Evolutionary conservation across 2,888 invertebrate genomes (phyloP).

Genomic region (Protodeltote pygarga): DNA sequence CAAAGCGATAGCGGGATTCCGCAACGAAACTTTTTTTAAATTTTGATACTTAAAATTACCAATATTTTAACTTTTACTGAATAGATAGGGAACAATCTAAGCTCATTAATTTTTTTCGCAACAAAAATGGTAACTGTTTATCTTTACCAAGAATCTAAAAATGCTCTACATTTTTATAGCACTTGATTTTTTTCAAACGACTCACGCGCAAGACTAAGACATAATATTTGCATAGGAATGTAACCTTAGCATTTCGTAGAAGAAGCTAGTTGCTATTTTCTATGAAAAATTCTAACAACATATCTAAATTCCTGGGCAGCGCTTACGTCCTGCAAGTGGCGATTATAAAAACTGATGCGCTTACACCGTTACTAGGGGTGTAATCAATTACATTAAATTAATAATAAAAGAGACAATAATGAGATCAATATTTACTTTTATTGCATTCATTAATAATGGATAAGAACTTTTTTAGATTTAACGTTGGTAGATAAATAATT

Average conservation of each 20-base stretch:
- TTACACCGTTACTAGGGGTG: slow-evolving; percentile 39
- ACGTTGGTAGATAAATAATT: too few relatives aligned
- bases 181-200: slow-evolving; percentile 1
- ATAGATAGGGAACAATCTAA: too few relatives aligned
- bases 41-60: too few relatives aligned
- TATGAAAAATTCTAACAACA: slow-evolving; percentile 39
- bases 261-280: slow-evolving; percentile 25
- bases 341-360: slow-evolving; percentile 46
- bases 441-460: background rate
- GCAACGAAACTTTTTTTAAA: too few relatives aligned
- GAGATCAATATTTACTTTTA: too few relatives aligned
- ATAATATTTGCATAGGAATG: slow-evolving; percentile 22
- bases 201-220: background rate
- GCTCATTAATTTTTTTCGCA: too few relatives aligned
- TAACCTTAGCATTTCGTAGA: slow-evolving; percentile 11
- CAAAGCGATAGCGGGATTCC: too few relatives aligned
- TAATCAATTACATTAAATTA: background rate
- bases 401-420: background rate
- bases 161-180: background rate
- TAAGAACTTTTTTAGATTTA: too few relatives aligned
- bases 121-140: too few relatives aligned
- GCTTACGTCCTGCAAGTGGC: slow-evolving; percentile 41
- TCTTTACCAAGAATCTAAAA: background rate
- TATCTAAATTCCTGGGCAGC: slow-evolving; percentile 33
- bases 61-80: too few relatives aligned